Percentiles rank a stretch among this genome's conserved stretches.
phyloP scores from a whole-genome alignment of 2,797 vertebrate genomes.

The Aulostomus chinensis region DNA sequence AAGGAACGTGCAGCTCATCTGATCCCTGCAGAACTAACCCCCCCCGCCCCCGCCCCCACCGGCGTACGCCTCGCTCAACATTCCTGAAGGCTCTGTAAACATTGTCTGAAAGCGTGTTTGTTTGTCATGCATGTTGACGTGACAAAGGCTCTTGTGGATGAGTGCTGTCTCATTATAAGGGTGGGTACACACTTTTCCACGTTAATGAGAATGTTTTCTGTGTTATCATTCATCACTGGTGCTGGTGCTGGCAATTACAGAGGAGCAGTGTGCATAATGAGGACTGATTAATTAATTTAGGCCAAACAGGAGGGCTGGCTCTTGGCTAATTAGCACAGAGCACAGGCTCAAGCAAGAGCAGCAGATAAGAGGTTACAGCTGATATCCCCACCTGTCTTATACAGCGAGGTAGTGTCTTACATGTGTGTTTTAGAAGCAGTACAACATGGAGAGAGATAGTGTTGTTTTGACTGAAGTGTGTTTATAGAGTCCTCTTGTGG shows the following conservation, averaged over 20 bases:
- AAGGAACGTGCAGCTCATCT: slow-evolving; percentile 42
- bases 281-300: slow-evolving; percentile 85
- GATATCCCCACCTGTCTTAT: slow-evolving; percentile 68
- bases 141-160: slow-evolving; percentile 51
- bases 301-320: slow-evolving; percentile 81
- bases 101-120: slow-evolving; percentile 36
- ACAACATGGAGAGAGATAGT: background rate
- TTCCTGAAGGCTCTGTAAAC: slow-evolving; percentile 47
- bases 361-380: slow-evolving; percentile 71
- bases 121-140: slow-evolving; percentile 36
- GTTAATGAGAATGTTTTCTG: slow-evolving; percentile 79
- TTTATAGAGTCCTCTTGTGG: slow-evolving; percentile 69
- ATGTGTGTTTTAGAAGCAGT: slow-evolving; percentile 30
- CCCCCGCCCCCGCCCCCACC: slow-evolving; percentile 49
- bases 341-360: slow-evolving; percentile 59
- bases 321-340: slow-evolving; percentile 76
- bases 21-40: slow-evolving; percentile 50
- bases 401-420: slow-evolving; percentile 27
- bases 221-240: slow-evolving; percentile 80
- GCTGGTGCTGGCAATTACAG: slow-evolving; percentile 80
- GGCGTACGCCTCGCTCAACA: slow-evolving; percentile 27
- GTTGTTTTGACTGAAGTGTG: slow-evolving; percentile 7
- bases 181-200: slow-evolving; percentile 70
- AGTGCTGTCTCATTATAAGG: slow-evolving; percentile 73
- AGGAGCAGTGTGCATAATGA: slow-evolving; percentile 82